These are phyloP conservation scores for Drosophila pruinosa DNA, from an alignment of 1,140 invertebrate species.

Conservation along the genomic window DNA sequence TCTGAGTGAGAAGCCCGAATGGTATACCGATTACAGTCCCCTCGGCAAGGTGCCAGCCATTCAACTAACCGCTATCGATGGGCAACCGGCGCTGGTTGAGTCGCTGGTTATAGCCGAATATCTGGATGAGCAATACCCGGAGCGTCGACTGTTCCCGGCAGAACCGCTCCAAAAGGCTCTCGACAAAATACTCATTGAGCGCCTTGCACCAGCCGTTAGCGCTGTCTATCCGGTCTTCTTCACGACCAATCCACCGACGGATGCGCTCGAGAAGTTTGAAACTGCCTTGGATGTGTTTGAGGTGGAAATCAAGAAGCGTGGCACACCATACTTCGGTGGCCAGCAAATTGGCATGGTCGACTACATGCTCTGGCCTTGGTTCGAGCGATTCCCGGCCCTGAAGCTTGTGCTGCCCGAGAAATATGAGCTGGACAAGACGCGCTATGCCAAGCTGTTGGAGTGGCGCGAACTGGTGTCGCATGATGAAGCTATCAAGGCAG, in stretches of 20 bases:
- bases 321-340: constrained; percentile 88
- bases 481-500: constrained; percentile 87
- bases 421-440: constrained; percentile 66
- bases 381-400: constrained; percentile 86
- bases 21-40: constrained; percentile 88
- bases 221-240: constrained; percentile 71
- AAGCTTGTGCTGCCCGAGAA: constrained; percentile 42
- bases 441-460: constrained; percentile 80
- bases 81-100: constrained; percentile 87
- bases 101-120: constrained; percentile 93
- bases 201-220: constrained; percentile 82
- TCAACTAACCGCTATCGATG: constrained; percentile 87
- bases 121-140: constrained; percentile 90
- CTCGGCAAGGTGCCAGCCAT: constrained; percentile 91
- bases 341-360: constrained; percentile 91
- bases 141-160: constrained; percentile 86
- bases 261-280: constrained; percentile 65
- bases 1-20: constrained; percentile 93
- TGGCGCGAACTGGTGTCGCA: constrained; percentile 89
- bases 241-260: constrained; percentile 50
- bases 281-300: constrained; percentile 87
- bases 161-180: constrained; percentile 90
- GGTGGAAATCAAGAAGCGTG: constrained; percentile 84
- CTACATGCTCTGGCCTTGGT: constrained; percentile 96
- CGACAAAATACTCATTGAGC: constrained; percentile 91